phyloP scores from a whole-genome alignment of 2,888 invertebrate genomes.

The Cheilosia impressa region DNA sequence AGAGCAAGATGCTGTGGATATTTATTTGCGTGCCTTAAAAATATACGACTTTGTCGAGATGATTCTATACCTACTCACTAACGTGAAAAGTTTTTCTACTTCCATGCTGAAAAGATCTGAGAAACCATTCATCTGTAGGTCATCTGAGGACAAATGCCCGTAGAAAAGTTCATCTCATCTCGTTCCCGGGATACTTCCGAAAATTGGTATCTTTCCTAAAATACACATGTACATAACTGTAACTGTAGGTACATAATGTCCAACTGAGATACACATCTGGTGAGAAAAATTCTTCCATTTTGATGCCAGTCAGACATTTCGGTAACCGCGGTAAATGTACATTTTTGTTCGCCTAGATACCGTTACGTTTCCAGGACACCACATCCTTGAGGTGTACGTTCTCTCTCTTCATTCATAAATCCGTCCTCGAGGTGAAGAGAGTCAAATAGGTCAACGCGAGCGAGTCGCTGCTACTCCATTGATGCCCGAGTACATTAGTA shows the following conservation, averaged over 20 bases:
- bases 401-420: slow-evolving; percentile 67
- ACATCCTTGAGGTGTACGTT: slow-evolving; percentile 55
- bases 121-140: slow-evolving; percentile 15
- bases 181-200: neutral
- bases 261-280: neutral
- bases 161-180: neutral
- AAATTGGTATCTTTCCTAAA: neutral
- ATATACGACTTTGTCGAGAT: too few relatives aligned
- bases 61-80: neutral
- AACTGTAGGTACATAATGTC: neutral
- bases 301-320: neutral
- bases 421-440: slow-evolving; percentile 2
- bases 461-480: neutral
- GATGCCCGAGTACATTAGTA: neutral
- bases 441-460: slow-evolving; percentile 23
- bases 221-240: neutral
- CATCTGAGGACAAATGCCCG: slow-evolving; percentile 15
- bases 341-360: slow-evolving; percentile 20
- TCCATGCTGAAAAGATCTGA: neutral
- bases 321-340: neutral
- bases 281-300: slow-evolving; percentile 1
- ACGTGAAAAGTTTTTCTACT: too few relatives aligned
- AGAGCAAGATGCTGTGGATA: too few relatives aligned
- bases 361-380: slow-evolving; percentile 50
- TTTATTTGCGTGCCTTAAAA: too few relatives aligned